Base-by-base conservation (phyloP, 2,797 vertebrate genomes). In the Merluccius polli region DNA sequence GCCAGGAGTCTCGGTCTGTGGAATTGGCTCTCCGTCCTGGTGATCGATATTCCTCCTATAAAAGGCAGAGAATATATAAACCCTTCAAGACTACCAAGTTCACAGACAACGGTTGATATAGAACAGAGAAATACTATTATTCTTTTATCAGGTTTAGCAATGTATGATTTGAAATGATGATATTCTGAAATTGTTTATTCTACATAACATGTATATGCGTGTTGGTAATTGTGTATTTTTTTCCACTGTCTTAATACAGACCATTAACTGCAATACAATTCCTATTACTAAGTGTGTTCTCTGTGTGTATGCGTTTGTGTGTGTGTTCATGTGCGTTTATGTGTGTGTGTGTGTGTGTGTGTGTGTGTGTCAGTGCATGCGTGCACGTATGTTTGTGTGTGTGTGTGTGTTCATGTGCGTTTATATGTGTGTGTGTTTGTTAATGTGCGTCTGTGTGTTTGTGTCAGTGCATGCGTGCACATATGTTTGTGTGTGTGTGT, bases 1-100 rank as follows among this genome's bases (percentile, higher is more conserved):
- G 95, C 98, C 97, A 99, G 75, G 97, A 98, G 79, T 98, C 97
- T 74, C 94, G 94, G 88, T 96, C 95, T 78, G 93, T 93, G 75
- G 97, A 95, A 85, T 94, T 94, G 73, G 92, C 93, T 90, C 95
- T 94, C 82, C 92, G 93, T 79, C 95, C 94, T 0, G 95, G 95
- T 4, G 95, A 96, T 83, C 93, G 97, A 76, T 93, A 95, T 77
- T 91, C 92, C 82, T 92, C 90, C 97, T 99, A 79, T 24, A 86
- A 81, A 78, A 83, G 72, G 77, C 79, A 71, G 30, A 27, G 35
- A 35, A 71, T 70, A 69, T 31, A 24, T 10, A 35, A 33, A 21
- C 33, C 30, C 15, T 70, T 32, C 68, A 70, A 13, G 4, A 18
- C 18, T 29, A 32, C 33, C 30, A n/a, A 13, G 69, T 10, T 3